These are phyloP conservation scores for Nudaria mundana DNA, from an alignment of 2,888 invertebrate species.

Conservation along the genomic window DNA sequence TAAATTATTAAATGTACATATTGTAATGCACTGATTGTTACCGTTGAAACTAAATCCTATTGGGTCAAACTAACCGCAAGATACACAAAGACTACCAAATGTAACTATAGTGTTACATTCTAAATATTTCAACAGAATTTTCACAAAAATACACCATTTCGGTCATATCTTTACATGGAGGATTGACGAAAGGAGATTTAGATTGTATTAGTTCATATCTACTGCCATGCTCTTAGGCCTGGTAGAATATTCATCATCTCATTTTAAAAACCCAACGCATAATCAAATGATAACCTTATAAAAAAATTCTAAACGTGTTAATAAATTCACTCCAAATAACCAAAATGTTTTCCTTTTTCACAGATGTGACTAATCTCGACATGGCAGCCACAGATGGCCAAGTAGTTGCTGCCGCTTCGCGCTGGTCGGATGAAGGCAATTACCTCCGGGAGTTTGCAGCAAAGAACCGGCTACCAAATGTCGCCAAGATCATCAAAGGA, in stretches of 20 bases:
- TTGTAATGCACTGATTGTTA: slow-evolving; percentile 3
- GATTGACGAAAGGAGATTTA: too few species aligned
- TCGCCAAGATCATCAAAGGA: slow-evolving; percentile 96
- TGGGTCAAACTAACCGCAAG: slow-evolving; percentile 4
- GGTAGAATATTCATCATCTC: too few species aligned
- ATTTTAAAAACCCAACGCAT: too few species aligned
- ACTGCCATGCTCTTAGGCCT: too few species aligned
- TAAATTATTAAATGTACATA: too few species aligned
- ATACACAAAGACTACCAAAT: not conserved
- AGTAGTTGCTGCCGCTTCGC: slow-evolving; percentile 92
- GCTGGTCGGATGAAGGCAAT: slow-evolving; percentile 87
- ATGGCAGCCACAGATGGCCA: slow-evolving; percentile 96
- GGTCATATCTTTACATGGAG: too few species aligned
- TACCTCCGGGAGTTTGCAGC: slow-evolving; percentile 88
- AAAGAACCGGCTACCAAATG: slow-evolving; percentile 89
- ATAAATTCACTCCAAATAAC: not conserved
- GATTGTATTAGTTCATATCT: too few species aligned
- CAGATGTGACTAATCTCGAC: slow-evolving; percentile 78
- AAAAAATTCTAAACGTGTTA: not conserved
- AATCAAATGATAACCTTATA: too few species aligned
- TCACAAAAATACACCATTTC: too few species aligned
- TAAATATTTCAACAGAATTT: too few species aligned
- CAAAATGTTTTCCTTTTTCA: slow-evolving; percentile 37
- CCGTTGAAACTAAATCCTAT: slow-evolving; percentile 10
- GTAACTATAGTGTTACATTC: not conserved